phyloP scores from a whole-genome alignment of 2,113 vertebrate species.

The Odontophorus gujanensis region DNA sequence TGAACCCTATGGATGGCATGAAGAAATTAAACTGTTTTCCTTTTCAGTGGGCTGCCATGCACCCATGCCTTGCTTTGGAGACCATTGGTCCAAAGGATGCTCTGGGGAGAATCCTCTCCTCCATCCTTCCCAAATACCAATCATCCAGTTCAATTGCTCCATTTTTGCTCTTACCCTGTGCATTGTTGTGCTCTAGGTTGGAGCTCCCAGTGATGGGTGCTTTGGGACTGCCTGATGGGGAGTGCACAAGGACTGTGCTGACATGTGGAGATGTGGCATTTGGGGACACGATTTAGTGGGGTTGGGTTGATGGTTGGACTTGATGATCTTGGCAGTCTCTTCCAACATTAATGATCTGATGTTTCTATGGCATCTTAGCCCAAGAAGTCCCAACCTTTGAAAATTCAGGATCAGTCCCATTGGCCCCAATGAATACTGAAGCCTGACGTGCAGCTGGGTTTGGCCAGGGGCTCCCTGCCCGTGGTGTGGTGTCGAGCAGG shows the following conservation, averaged over 20 bases:
- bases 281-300: no score
- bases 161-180: not conserved
- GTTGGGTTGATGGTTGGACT: no score
- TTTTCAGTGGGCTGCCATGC: fast-evolving
- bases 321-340: no score
- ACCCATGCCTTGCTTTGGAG: fast-evolving
- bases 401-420: not conserved
- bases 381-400: not conserved
- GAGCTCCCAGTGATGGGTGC: fast-evolving
- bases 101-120: not conserved
- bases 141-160: not conserved
- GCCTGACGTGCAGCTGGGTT: not conserved
- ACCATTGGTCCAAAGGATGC: not conserved
- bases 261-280: no score
- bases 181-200: fast-evolving
- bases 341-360: no score
- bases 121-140: not conserved
- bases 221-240: not conserved
- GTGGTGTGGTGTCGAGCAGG: fast-evolving
- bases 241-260: not conserved
- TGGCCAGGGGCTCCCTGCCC: not conserved
- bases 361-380: not conserved
- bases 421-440: fast-evolving
- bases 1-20: fast-evolving
- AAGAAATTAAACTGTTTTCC: fast-evolving